phyloP scores from a whole-genome alignment of 30 jellyfish, hydroid and myxozoan species.

The Turritopsis dohrnii region DNA sequence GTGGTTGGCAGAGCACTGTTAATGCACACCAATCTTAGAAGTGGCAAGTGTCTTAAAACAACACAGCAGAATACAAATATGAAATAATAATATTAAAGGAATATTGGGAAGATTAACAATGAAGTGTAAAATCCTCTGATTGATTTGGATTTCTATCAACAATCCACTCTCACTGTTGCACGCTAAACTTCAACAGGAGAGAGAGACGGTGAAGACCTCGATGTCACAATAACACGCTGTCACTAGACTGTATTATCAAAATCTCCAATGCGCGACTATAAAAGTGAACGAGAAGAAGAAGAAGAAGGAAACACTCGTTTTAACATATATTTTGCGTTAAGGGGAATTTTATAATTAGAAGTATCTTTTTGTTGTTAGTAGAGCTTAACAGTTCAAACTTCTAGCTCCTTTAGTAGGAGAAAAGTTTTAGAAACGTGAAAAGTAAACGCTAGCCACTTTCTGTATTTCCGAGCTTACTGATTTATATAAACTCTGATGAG shows the following conservation, averaged over 20 bases:
- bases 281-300: not conserved
- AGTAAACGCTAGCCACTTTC: too few species aligned
- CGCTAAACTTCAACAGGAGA: not conserved
- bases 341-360: too few species aligned
- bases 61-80: not conserved
- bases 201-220: not conserved
- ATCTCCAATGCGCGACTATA: not conserved
- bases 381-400: too few species aligned
- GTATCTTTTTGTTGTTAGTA: too few species aligned
- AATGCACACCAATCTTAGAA: not conserved
- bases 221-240: not conserved
- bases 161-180: not conserved
- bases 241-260: not conserved
- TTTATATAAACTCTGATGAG: too few species aligned
- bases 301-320: not conserved
- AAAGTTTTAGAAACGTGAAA: too few species aligned
- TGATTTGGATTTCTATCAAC: not conserved
- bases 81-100: not conserved
- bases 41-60: not conserved
- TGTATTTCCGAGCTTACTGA: too few species aligned
- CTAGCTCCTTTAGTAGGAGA: too few species aligned
- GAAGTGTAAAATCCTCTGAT: not conserved
- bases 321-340: too few species aligned
- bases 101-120: not conserved
- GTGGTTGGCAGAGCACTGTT: not conserved